These are phyloP conservation scores for Callaeas wilsoni DNA, from an alignment of 2,113 vertebrate genomes.

Conservation along the genomic window DNA sequence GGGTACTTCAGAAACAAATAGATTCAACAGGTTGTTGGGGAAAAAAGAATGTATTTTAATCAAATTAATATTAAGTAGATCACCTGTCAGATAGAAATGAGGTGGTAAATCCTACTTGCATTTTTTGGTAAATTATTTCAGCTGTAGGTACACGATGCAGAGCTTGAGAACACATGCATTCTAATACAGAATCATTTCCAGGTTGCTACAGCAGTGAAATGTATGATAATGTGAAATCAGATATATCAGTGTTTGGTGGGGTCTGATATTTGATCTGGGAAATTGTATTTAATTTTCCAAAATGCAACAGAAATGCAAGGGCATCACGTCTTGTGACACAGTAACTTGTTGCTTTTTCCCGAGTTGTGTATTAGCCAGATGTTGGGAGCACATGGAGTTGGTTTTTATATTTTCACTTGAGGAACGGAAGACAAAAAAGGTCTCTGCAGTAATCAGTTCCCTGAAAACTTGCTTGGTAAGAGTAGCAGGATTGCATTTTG, in stretches of 20 bases:
- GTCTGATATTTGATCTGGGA: background rate
- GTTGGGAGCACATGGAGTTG: background rate
- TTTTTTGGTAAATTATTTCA: background rate
- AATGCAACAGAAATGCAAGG: background rate
- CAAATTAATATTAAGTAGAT: background rate
- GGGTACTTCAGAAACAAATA: slow-evolving; percentile 13
- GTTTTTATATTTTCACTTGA: background rate
- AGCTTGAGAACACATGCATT: background rate
- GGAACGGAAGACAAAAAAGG: background rate
- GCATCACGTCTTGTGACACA: background rate
- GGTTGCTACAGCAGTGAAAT: background rate
- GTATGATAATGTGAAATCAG: background rate
- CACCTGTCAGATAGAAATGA: background rate
- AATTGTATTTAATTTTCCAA: background rate
- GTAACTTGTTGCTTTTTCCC: background rate
- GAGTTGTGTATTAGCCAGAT: background rate
- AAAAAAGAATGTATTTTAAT: background rate
- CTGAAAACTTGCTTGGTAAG: background rate
- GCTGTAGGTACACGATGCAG: background rate
- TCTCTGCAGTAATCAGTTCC: background rate
- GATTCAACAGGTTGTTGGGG: background rate
- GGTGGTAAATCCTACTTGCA: background rate
- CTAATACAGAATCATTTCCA: background rate
- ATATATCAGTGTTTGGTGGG: background rate
- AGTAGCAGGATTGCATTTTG: background rate